Evolutionary conservation across 2,113 vertebrate species (phyloP), one percentile per base, ranked within the genome.

Genomic region (Triplophysa tibetana): DNA sequence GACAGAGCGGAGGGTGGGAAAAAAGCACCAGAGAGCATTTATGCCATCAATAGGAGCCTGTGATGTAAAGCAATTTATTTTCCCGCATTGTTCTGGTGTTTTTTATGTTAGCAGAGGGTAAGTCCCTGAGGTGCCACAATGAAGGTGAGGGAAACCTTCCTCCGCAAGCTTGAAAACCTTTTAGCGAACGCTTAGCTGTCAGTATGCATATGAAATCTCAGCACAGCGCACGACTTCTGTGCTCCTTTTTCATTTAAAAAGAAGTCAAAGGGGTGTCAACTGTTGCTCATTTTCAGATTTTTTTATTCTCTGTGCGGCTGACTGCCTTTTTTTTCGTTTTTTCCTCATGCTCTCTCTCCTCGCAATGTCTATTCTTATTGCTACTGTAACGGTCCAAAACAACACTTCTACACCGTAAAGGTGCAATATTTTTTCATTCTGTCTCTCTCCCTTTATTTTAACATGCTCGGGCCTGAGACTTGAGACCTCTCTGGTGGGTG

Each of bases 1-100:
- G 72, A 68, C 63, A 81, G 79, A 69, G 72, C 48, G 5, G 29
- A 75, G 64, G 64, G 73, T 58, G 56, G 38, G 50, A 75, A 41
- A 43, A 52, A 67, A n/a, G 50, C 43, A n/a, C 60, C 38, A 56
- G 60, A 70, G 80, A 70, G 58, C 26, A 67, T 80, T 80, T 80
- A 80, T 70, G 26, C 43, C 68, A 64, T 80, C 78, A 80, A 52
- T 73, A 73, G 16, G 78, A 72, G 26, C 69, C 68, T 73, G 69
- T 80, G 78, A 80, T 72, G 78, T 80, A 60, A 80, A 80, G 78
- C 78, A 65, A 73, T 80, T 80, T 72, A 80, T 73, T 80, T 80
- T 70, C 41, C 61, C 38, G 60, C 69, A 80, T 73, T 80, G 61
- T 80, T 70, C 67, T 79, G 24, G 23, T 19, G 66, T 72, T 79